A percentile compares a stretch with the other conserved stretches of the same genome.
phyloP scores from a whole-genome alignment of 2,113 vertebrate genomes.

The Eolophus roseicapilla region DNA sequence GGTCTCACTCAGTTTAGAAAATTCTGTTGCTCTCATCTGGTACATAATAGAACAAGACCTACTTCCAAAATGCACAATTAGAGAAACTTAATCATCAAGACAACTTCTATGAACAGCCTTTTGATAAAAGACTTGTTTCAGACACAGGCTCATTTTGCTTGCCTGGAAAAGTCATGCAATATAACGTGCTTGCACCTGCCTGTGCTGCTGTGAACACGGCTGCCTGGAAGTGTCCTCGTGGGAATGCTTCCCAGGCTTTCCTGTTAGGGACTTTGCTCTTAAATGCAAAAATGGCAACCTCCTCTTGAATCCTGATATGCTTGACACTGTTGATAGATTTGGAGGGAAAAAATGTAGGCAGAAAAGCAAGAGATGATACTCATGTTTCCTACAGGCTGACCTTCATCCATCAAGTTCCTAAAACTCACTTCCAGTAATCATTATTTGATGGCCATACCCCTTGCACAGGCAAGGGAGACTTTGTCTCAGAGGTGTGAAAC shows the following conservation, averaged over 20 bases:
- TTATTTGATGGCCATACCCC: not conserved
- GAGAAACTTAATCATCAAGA: not conserved
- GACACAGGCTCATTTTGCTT: not conserved
- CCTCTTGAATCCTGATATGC: not conserved
- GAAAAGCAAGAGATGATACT: not conserved
- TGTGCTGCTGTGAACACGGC: not conserved
- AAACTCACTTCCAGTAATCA: not conserved
- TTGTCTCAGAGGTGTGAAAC: too few species aligned
- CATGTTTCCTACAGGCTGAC: not conserved
- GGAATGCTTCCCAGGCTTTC: not conserved
- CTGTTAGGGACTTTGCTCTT: not conserved
- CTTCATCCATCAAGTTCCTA: not conserved
- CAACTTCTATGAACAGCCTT: not conserved
- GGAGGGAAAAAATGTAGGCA: too few species aligned
- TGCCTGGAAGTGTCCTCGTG: not conserved
- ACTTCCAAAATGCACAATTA: conserved; percentile 49
- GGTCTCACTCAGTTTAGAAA: not conserved
- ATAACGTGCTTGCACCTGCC: not conserved
- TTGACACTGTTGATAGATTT: not conserved
- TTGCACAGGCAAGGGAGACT: too few species aligned
- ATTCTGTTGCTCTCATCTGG: conserved; percentile 29
- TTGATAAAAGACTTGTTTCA: not conserved
- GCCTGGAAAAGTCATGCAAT: not conserved
- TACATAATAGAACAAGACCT: not conserved
- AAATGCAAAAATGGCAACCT: not conserved